Evolutionary conservation across 1,140 invertebrate species (phyloP), one percentile per base, ranked within the genome.

Genomic region (Eupristina koningsbergeri): DNA sequence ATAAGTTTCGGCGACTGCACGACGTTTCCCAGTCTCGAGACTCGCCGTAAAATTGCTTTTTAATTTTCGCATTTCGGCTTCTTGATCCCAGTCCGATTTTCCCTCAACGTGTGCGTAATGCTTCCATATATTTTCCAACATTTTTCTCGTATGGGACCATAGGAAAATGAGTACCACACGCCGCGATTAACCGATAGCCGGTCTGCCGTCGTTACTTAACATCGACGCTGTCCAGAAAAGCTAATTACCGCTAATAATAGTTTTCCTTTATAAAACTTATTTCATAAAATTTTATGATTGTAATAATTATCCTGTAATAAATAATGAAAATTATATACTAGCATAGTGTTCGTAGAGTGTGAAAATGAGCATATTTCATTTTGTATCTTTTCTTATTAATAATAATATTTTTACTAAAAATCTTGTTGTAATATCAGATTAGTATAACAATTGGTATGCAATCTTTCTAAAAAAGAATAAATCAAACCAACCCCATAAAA

Each of bases 211-310:
- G 53, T 39, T 47, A 22, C n/a, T 79, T 31, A 36, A 22, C 64
- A 17, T 36, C 64, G 1, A 11, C 9, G 58, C 15, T 26, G 34
- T 69, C 58, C 69, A n/a, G 13, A 74, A 53, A 81, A 75, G 58
- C 71, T 81, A 81, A 81, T 81, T 81, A 81, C 53, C 9, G 29
- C 39, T 75, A 81, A 81, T 64, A 53, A 75, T 81, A 81, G 58
- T 53, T 61, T 63, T 29, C n/a, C 29, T 41, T 80, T 80, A 26
- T 0, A 15, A 53, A 36, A 64, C n/a, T n/a, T n/a, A n/a, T n/a
- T n/a, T n/a, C n/a, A n/a, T n/a, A n/a, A n/a, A n/a, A n/a, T n/a
- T n/a, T n/a, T n/a, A n/a, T n/a, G n/a, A n/a, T n/a, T n/a, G n/a
- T n/a, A n/a, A n/a, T n/a, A n/a, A n/a, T n/a, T n/a, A n/a, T n/a